A percentile compares a stretch with the other conserved stretches of the same genome.
These are phyloP conservation scores for Phorcus lineatus DNA, from an alignment of 2,888 invertebrate species.

Conservation along the genomic window DNA sequence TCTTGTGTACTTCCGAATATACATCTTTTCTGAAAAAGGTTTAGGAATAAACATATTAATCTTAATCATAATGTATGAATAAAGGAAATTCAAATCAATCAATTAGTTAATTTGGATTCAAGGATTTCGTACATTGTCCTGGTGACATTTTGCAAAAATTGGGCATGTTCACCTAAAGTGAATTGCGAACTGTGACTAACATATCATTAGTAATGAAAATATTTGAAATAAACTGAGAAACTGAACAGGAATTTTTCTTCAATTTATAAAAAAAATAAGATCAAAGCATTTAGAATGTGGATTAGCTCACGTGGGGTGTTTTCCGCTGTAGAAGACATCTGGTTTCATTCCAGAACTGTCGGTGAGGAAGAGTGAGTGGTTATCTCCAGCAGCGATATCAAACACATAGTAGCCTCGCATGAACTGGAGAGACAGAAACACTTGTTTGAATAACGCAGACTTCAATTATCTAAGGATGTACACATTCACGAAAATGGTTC, in stretches of 20 bases:
- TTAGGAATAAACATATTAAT: no score
- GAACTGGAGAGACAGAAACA: slow-evolving; percentile 55
- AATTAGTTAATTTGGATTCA: neutral
- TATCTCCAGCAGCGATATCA: slow-evolving; percentile 81
- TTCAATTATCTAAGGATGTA: no score
- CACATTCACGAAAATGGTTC: no score
- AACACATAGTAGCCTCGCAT: slow-evolving; percentile 78
- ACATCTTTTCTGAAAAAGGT: slow-evolving; percentile 55
- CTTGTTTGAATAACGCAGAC: no score
- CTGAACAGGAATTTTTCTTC: neutral
- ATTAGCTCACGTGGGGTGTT: slow-evolving; percentile 79
- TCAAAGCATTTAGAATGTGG: neutral
- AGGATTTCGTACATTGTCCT: no score
- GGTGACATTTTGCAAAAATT: no score
- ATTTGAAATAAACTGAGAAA: no score
- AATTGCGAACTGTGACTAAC: no score
- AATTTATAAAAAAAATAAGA: no score
- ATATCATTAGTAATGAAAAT: no score
- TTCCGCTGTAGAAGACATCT: slow-evolving; percentile 84
- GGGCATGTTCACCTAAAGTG: no score
- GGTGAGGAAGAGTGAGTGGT: slow-evolving; percentile 83
- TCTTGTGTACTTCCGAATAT: slow-evolving; percentile 59
- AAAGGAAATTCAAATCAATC: neutral
- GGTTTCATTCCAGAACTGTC: slow-evolving; percentile 78
- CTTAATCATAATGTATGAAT: neutral